These are phyloP conservation scores for Cryptomyrus ogoouensis DNA, from an alignment of 2,113 vertebrate species.

Conservation along the genomic window DNA sequence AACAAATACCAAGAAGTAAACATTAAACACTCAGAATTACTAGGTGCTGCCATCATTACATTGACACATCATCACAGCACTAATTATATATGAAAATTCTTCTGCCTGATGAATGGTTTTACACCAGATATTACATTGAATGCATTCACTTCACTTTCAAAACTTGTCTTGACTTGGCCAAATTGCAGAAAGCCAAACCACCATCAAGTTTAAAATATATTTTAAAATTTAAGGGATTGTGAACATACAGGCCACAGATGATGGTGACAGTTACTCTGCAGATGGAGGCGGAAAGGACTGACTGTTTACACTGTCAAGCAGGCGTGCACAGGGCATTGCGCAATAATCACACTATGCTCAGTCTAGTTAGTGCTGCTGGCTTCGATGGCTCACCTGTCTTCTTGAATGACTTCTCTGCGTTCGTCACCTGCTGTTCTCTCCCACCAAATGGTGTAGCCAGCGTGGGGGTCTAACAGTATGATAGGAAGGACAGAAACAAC, in stretches of 20 bases:
- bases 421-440: neutral
- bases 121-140: neutral
- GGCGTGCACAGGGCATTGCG: neutral
- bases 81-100: neutral
- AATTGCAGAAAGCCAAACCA: neutral
- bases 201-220: neutral
- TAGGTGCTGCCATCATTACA: neutral
- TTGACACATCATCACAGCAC: neutral
- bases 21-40: neutral
- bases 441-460: neutral
- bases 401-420: neutral
- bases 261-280: neutral
- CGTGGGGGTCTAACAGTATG: neutral
- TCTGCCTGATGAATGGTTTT: neutral
- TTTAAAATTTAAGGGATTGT: neutral
- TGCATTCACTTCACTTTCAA: neutral
- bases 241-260: neutral
- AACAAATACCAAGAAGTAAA: neutral
- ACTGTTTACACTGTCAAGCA: neutral
- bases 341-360: neutral
- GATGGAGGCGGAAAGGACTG: neutral
- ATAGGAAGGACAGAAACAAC: neutral
- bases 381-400: neutral
- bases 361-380: neutral
- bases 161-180: neutral